Evolutionary conservation across 1,140 invertebrate species (phyloP), one percentile per base, ranked within the genome.

Genomic region (Drosophila novamexicana): DNA sequence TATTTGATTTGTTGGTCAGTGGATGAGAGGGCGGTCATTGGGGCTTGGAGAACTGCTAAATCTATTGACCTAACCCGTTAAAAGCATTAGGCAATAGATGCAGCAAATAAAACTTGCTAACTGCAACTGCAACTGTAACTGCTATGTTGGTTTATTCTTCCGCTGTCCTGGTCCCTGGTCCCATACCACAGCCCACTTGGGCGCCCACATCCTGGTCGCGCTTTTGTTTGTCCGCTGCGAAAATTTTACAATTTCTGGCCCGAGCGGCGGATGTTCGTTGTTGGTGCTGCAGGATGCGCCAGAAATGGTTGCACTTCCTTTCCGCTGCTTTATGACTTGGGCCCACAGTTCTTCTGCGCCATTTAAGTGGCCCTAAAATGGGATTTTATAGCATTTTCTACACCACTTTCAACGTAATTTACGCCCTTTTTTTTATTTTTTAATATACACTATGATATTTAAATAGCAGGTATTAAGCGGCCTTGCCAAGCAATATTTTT

Each of bases 301-400:
- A 79, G 72, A 86, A 86, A 86, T 86, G 82, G 80, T 68, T 79
- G 67, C 79, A 82, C 82, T 79, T 86, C 82, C 82, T 88, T 71
- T 68, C 56, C 57, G 22, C 57, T 68, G 62, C 73, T 74, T 70
- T 69, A 73, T 65, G 73, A 40, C 40, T 59, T 49, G 56, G 62
- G 12, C 22, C 34, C 50, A 59, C 14, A 57, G 52, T 59, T 75
- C 47, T 45, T 7, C 34, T 42, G 39, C 36, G 36, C 56, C 34
- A 34, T 67, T 58, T 50, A 29, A 67, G 34, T 50, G 37, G 18
- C 16, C 4, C 9, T 29, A 29, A 29, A 29, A 29, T 29, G 22
- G 4, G 22, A 9, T 12, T 22, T 29, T 50, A 37, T 37, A 37
- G 36, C 34, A 14, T 37, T 49, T 49, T 49, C 22, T 49, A 29